Conservation (phyloP, 2,888 invertebrate species). For the Apamea anceps region DNA sequence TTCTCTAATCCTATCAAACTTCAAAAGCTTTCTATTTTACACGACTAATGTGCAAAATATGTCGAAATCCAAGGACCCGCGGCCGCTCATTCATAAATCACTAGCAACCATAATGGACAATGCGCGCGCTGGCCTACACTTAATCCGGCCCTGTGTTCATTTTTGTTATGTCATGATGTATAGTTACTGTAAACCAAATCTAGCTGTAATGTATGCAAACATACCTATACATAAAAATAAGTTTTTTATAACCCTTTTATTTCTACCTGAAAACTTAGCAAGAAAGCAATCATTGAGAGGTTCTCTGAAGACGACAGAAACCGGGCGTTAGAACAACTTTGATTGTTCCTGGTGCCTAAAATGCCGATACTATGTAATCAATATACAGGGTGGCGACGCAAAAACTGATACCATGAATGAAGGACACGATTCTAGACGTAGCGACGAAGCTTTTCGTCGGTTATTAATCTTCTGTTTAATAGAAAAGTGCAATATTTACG, state of each 20-base stretch:
- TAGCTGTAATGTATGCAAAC: neutral
- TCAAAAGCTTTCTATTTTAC: slow-evolving; percentile 30
- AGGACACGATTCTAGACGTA: no score
- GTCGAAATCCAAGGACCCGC: slow-evolving; percentile 16
- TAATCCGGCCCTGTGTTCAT: slow-evolving; percentile 43
- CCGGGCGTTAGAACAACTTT: neutral
- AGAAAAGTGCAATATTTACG: no score
- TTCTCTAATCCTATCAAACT: slow-evolving; percentile 6
- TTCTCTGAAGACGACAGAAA: no score
- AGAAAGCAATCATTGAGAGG: no score
- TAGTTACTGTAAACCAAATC: neutral
- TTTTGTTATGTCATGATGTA: slow-evolving; percentile 18
- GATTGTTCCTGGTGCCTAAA: neutral
- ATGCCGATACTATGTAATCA: neutral
- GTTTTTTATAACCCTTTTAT: neutral
- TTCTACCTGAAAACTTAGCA: neutral
- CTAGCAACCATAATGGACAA: slow-evolving; percentile 31
- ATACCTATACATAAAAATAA: rapidly evolving
- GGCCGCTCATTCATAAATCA: slow-evolving; percentile 42
- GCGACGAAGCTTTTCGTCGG: no score
- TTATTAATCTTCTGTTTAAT: no score
- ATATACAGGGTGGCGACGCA: neutral
- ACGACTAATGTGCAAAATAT: slow-evolving; percentile 27
- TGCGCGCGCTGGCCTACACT: slow-evolving; percentile 35
- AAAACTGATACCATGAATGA: no score